These are phyloP conservation scores for Anniella stebbinsi DNA, from an alignment of 2,797 vertebrate genomes.

Conservation along the genomic window DNA sequence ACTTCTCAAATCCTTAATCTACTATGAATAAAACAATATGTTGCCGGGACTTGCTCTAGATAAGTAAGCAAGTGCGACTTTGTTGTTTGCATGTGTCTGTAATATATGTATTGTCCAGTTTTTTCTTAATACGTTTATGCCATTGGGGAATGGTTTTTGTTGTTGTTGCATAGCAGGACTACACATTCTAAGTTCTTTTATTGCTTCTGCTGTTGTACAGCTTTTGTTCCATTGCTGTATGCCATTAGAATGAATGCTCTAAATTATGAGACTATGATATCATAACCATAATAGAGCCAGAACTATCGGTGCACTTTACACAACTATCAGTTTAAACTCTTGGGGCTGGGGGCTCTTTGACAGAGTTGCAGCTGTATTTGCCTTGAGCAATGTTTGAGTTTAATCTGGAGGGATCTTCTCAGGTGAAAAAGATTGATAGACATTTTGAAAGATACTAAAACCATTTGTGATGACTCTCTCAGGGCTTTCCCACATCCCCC, in stretches of 20 bases:
- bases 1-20: constrained; percentile 52
- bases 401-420: not conserved
- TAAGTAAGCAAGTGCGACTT: not conserved
- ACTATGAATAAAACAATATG: constrained; percentile 21
- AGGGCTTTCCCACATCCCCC: not conserved
- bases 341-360: not conserved
- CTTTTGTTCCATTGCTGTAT: not conserved
- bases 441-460: not conserved
- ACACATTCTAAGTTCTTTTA: not conserved
- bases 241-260: not conserved
- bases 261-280: too few relatives aligned
- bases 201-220: not conserved
- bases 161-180: not conserved
- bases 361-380: not conserved
- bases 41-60: constrained; percentile 23
- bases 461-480: not conserved
- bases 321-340: not conserved
- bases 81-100: not conserved
- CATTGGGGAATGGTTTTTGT: not conserved
- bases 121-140: not conserved
- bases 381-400: not conserved
- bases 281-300: too few relatives aligned
- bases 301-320: not conserved
- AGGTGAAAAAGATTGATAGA: not conserved
- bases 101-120: not conserved